phyloP scores from a whole-genome alignment of 2,888 invertebrate genomes.

The Lapara coniferarum region DNA sequence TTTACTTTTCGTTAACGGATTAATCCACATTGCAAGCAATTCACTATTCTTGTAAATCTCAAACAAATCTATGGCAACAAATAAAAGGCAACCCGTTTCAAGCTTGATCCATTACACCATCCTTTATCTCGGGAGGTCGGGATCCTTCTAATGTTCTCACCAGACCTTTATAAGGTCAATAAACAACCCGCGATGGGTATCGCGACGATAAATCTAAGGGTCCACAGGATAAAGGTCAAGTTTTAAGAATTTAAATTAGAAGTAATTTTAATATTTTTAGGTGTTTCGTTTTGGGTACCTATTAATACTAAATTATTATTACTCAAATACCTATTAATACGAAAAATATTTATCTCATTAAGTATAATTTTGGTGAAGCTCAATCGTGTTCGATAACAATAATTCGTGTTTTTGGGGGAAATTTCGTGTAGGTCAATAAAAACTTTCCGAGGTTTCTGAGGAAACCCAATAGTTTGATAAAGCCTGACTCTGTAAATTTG shows the following conservation, averaged over 20 bases:
- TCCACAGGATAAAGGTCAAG: constrained; percentile 2
- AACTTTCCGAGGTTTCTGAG: too few species aligned
- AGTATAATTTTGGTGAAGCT: too few species aligned
- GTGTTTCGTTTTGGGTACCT: background rate
- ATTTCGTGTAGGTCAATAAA: too few species aligned
- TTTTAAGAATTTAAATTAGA: background rate
- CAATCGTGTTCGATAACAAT: too few species aligned
- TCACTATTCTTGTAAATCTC: background rate
- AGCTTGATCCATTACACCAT: constrained; percentile 39
- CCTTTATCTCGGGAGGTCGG: constrained; percentile 29
- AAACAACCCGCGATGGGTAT: constrained; percentile 38
- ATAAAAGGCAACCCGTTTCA: constrained; percentile 27
- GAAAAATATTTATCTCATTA: too few species aligned
- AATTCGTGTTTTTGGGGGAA: too few species aligned
- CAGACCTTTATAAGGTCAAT: constrained; percentile 40
- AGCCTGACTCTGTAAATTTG: too few species aligned
- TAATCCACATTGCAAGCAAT: background rate
- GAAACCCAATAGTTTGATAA: too few species aligned
- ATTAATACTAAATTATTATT: too few species aligned
- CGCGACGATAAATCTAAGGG: constrained; percentile 26
- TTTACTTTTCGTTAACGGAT: too few species aligned
- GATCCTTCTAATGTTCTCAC: constrained; percentile 34
- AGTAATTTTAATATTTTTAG: background rate
- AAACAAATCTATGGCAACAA: constrained; percentile 3
- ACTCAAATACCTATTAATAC: too few species aligned